Evolutionary conservation across 2,113 vertebrate species (phyloP).

Genomic region (Pygoscelis adeliae): DNA sequence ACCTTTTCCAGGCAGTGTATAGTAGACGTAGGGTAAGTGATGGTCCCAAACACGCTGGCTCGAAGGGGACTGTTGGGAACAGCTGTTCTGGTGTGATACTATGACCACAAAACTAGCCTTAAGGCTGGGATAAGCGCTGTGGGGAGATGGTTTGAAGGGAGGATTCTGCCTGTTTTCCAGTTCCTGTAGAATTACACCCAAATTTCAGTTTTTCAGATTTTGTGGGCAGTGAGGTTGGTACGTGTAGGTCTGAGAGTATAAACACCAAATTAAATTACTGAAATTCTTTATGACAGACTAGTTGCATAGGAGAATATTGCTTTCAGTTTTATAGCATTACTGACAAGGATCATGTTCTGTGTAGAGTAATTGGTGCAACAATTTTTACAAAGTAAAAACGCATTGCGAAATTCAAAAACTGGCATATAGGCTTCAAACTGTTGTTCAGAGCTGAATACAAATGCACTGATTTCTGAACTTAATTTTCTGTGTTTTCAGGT

Average conservation of each 20-base stretch:
- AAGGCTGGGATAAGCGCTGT: background rate
- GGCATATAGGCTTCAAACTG: background rate
- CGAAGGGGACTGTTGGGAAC: background rate
- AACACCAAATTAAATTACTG: background rate
- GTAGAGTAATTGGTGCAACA: background rate
- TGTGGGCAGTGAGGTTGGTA: background rate
- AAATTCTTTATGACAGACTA: background rate
- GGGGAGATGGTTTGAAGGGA: background rate
- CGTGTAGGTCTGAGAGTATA: background rate
- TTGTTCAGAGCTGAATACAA: background rate
- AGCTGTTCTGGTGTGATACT: background rate
- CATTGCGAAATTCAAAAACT: background rate
- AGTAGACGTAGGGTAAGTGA: background rate
- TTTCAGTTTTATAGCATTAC: background rate
- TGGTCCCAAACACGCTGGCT: background rate
- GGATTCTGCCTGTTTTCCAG: background rate
- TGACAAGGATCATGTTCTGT: background rate
- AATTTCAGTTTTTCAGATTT: background rate
- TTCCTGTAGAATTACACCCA: background rate
- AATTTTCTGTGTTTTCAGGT: conserved; percentile 15
- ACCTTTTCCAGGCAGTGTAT: background rate
- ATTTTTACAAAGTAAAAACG: background rate
- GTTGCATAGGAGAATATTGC: background rate
- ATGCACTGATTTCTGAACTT: conserved; percentile 16
- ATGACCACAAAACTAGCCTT: background rate